These are phyloP conservation scores for Sphaerophoria taeniata DNA, from an alignment of 2,888 invertebrate genomes.

Conservation along the genomic window DNA sequence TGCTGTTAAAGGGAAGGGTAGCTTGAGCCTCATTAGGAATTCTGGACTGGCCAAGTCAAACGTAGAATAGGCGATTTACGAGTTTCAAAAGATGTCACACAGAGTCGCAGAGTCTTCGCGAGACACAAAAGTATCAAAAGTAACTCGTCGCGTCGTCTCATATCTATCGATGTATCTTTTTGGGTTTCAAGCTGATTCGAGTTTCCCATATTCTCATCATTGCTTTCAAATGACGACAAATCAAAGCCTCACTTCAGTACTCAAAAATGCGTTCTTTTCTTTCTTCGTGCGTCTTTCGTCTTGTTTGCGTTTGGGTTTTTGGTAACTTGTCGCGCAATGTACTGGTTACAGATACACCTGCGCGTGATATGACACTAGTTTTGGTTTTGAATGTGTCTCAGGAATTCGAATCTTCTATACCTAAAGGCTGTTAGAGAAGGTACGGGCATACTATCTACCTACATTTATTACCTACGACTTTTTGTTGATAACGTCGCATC, in stretches of 20 bases:
- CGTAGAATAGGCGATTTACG: slow-evolving; percentile 74
- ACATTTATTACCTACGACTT: slow-evolving; percentile 46
- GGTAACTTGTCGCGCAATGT: slow-evolving; percentile 62
- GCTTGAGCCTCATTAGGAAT: slow-evolving; percentile 68
- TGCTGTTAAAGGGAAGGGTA: slow-evolving; percentile 9
- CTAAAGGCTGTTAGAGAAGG: too few relatives aligned
- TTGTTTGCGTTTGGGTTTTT: slow-evolving; percentile 14
- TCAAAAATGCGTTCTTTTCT: slow-evolving; percentile 27
- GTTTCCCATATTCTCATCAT: slow-evolving; percentile 39
- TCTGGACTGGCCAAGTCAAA: slow-evolving; percentile 70
- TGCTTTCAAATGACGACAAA: slow-evolving; percentile 68
- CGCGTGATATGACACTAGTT: slow-evolving; percentile 52
- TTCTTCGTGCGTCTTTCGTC: slow-evolving; percentile 17
- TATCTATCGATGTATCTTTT: slow-evolving; percentile 40
- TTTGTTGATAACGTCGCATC: slow-evolving; percentile 69
- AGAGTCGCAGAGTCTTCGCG: slow-evolving; percentile 19
- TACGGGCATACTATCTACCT: background rate
- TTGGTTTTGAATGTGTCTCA: slow-evolving; percentile 63
- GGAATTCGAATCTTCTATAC: slow-evolving; percentile 36
- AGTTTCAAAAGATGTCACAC: slow-evolving; percentile 75
- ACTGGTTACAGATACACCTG: slow-evolving; percentile 64
- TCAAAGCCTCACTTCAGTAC: slow-evolving; percentile 54
- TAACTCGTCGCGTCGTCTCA: background rate
- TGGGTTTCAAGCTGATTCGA: slow-evolving; percentile 3
- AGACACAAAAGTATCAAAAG: slow-evolving; percentile 62